These are phyloP conservation scores for Anarsia innoxiella DNA, from an alignment of 2,888 invertebrate species.

Conservation along the genomic window DNA sequence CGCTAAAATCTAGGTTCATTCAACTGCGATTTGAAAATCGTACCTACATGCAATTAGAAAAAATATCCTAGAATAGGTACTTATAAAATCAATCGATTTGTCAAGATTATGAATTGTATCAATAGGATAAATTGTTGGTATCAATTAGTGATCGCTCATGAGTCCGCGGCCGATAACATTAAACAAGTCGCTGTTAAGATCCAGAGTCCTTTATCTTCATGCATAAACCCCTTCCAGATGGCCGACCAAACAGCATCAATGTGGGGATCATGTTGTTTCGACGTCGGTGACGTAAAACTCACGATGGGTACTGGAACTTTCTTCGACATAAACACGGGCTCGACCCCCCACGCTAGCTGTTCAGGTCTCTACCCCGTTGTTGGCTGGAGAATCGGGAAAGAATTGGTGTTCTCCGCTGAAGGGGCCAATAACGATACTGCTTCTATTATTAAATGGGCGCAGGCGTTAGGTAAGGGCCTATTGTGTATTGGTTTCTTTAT, in stretches of 20 bases:
- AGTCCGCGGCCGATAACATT: no score
- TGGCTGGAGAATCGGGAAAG: conserved; percentile 81
- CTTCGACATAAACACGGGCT: conserved; percentile 87
- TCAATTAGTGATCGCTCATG: no score
- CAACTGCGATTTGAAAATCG: no score
- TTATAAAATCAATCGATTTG: no score
- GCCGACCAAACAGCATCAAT: conserved; percentile 93
- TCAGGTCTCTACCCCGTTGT: conserved; percentile 93
- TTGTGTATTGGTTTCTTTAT: no score
- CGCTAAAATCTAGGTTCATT: no score
- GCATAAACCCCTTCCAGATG: conserved; percentile 77
- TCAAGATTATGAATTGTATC: no score
- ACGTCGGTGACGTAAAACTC: conserved; percentile 86
- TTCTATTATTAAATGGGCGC: conserved; percentile 89
- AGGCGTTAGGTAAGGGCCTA: conserved; percentile 79
- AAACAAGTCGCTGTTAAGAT: no score
- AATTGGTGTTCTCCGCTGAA: conserved; percentile 83
- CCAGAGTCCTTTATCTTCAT: no score
- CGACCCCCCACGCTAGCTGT: conserved; percentile 84
- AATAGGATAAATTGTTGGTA: no score
- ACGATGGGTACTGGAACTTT: conserved; percentile 96
- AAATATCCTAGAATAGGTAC: no score
- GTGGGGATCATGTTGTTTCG: conserved; percentile 90
- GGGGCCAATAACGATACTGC: conserved; percentile 93
- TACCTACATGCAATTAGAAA: no score